phyloP scores from a whole-genome alignment of 2,113 vertebrate genomes.

The Cheirogaleus medius region DNA sequence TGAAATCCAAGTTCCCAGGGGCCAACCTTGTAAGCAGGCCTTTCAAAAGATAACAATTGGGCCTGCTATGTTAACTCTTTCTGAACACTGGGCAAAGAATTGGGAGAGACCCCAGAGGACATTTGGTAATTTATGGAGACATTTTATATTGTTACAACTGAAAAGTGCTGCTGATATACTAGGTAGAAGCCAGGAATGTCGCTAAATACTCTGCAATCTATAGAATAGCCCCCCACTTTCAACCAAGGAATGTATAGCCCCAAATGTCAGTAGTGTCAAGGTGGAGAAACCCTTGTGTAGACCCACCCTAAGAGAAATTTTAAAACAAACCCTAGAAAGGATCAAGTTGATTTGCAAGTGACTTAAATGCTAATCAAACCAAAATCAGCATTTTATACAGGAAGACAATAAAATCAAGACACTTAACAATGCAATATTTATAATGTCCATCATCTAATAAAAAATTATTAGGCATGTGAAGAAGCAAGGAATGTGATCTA shows the following conservation, averaged over 20 bases:
- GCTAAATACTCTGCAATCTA: neutral
- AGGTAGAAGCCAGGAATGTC: neutral
- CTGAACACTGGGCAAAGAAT: neutral
- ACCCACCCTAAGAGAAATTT: neutral
- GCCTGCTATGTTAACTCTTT: neutral
- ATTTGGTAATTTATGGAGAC: neutral
- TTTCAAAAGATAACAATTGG: neutral
- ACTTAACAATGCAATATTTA: neutral
- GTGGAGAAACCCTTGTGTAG: neutral
- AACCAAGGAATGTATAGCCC: neutral
- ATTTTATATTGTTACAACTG: neutral
- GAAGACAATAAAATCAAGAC: neutral
- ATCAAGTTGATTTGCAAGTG: neutral
- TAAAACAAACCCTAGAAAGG: neutral
- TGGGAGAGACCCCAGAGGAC: neutral
- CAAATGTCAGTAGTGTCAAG: neutral
- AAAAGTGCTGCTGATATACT: neutral
- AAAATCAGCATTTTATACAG: neutral
- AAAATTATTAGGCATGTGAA: neutral
- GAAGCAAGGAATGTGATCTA: neutral
- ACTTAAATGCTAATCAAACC: neutral
- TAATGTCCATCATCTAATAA: neutral
- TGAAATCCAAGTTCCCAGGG: neutral
- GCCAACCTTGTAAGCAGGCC: neutral
- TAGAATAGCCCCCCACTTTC: neutral